phyloP scores from a whole-genome alignment of 2,797 vertebrate genomes.

The Ctenopoma kingsleyae region DNA sequence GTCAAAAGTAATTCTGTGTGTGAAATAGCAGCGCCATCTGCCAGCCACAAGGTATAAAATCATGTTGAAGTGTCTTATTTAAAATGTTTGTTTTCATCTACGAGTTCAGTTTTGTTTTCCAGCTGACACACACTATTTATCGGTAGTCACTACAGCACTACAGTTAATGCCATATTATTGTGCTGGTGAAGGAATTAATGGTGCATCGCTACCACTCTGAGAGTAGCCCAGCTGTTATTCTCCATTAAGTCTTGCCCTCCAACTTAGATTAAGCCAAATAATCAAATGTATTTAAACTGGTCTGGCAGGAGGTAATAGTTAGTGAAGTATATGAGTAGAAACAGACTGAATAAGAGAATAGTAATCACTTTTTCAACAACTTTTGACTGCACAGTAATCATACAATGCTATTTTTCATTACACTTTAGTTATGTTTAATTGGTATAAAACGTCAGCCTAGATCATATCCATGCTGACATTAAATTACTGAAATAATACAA shows the following conservation, averaged over 20 bases:
- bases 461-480: too few species aligned
- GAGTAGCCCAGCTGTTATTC: slow-evolving; percentile 82
- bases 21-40: too few species aligned
- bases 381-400: too few species aligned
- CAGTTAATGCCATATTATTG: slow-evolving; percentile 49
- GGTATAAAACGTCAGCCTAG: too few species aligned
- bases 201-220: slow-evolving; percentile 52
- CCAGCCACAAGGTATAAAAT: too few species aligned
- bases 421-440: too few species aligned
- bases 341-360: too few species aligned
- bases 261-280: slow-evolving; percentile 46
- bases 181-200: slow-evolving; percentile 12
- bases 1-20: too few species aligned
- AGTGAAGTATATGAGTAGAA: slow-evolving; percentile 6
- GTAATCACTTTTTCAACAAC: too few species aligned
- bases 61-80: background rate
- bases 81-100: background rate
- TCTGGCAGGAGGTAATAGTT: slow-evolving; percentile 28
- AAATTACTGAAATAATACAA: too few species aligned
- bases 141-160: slow-evolving; percentile 9
- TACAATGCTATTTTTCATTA: too few species aligned
- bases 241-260: slow-evolving; percentile 71
- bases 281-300: slow-evolving; percentile 28
- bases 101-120: too few species aligned
- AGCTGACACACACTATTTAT: slow-evolving; percentile 18